These are phyloP conservation scores for Helostoma temminkii DNA, from an alignment of 2,797 vertebrate species.

Conservation along the genomic window DNA sequence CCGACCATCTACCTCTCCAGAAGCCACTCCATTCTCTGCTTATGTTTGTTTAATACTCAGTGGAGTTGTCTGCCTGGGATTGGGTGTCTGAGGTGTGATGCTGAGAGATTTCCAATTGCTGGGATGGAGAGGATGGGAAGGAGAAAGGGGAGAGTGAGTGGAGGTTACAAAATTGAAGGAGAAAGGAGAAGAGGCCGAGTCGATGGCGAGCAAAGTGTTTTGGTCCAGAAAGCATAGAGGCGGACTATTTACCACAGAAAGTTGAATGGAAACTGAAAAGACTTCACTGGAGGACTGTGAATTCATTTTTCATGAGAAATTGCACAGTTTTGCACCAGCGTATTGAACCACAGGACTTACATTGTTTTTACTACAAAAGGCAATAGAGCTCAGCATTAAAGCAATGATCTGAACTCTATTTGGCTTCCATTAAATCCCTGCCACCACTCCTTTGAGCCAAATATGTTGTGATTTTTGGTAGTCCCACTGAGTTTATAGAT, in stretches of 20 bases:
- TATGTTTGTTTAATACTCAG: slow-evolving; percentile 88
- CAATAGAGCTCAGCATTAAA: slow-evolving; percentile 42
- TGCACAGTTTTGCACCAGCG: slow-evolving; percentile 65
- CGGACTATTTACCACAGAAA: slow-evolving; percentile 67
- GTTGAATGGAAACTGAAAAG: slow-evolving; percentile 71
- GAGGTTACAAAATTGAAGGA: slow-evolving; percentile 66
- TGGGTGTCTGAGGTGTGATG: slow-evolving; percentile 75
- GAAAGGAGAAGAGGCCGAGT: slow-evolving; percentile 61
- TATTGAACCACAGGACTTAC: slow-evolving; percentile 52
- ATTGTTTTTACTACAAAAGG: slow-evolving; percentile 52
- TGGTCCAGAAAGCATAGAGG: slow-evolving; percentile 62
- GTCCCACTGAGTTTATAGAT: slow-evolving; percentile 10
- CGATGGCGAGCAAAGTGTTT: slow-evolving; percentile 72
- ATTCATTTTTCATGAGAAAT: slow-evolving; percentile 74
- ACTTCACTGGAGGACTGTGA: slow-evolving; percentile 68
- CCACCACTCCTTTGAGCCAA: slow-evolving; percentile 28
- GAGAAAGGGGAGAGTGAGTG: slow-evolving; percentile 34
- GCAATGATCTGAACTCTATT: slow-evolving; percentile 45
- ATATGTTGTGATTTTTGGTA: slow-evolving; percentile 7
- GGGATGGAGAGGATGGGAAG: slow-evolving; percentile 61
- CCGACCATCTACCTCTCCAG: slow-evolving; percentile 76
- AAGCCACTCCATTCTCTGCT: slow-evolving; percentile 81
- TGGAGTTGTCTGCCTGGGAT: slow-evolving; percentile 77
- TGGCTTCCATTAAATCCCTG: slow-evolving; percentile 48
- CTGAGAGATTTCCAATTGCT: slow-evolving; percentile 80